Evolutionary conservation across 2,797 vertebrate species (phyloP).

Genomic region (Pogonophryne albipinna): DNA sequence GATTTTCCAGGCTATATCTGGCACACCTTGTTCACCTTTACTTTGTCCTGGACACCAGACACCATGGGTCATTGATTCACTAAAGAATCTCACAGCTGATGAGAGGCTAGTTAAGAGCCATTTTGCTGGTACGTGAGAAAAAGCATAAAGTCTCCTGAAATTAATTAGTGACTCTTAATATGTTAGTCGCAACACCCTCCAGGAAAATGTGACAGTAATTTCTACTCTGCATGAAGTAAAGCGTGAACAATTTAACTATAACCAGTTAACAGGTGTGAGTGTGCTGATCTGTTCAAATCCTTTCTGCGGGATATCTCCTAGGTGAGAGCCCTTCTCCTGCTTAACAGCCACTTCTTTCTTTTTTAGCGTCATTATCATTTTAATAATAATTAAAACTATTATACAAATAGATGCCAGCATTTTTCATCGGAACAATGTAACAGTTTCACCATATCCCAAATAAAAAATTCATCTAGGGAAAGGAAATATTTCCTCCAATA

Average conservation of each 20-base stretch:
- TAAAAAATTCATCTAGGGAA: slow-evolving; percentile 8
- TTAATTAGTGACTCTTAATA: not conserved
- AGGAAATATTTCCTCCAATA: slow-evolving; percentile 32
- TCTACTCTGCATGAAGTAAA: not conserved
- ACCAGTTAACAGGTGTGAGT: slow-evolving; percentile 8
- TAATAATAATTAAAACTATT: slow-evolving; percentile 14
- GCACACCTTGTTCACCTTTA: slow-evolving; percentile 66
- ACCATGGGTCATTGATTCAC: slow-evolving; percentile 48
- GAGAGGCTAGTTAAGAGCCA: not conserved
- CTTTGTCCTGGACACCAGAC: slow-evolving; percentile 61
- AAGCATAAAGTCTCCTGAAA: not conserved
- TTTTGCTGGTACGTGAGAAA: slow-evolving; percentile 5
- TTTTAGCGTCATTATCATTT: slow-evolving; percentile 15
- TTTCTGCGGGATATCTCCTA: not conserved
- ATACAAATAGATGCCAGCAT: not conserved
- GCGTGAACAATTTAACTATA: slow-evolving; percentile 2
- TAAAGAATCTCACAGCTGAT: slow-evolving; percentile 17
- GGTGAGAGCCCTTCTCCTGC: not conserved
- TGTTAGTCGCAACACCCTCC: not conserved
- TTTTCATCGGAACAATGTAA: slow-evolving; percentile 21
- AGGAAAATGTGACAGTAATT: not conserved
- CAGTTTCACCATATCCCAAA: slow-evolving; percentile 13
- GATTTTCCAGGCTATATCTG: slow-evolving; percentile 60
- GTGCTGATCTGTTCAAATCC: not conserved
- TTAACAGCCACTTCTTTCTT: not conserved